Percentiles rank a stretch among this genome's conserved stretches.
Evolutionary conservation across 2,888 invertebrate genomes (phyloP).

Genomic region (Amiota minor): DNA sequence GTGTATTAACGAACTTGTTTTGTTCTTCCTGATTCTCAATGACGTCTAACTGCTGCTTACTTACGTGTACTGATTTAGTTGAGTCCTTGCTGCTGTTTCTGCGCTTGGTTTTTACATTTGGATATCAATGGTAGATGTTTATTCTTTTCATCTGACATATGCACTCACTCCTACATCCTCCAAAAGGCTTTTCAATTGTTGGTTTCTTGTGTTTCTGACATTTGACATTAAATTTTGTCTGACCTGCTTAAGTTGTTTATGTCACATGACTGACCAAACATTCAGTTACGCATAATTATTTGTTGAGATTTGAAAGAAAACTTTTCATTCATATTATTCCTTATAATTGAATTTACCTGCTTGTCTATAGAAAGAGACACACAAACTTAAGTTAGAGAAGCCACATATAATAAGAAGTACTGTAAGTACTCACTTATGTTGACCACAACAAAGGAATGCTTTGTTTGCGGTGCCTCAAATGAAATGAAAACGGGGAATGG

Average conservation of each 20-base stretch:
- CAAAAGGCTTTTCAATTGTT: no score
- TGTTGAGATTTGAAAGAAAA: background rate
- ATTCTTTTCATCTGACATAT: background rate
- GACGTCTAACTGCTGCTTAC: background rate
- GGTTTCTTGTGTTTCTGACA: background rate
- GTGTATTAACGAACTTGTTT: conserved; percentile 36
- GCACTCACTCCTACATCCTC: no score
- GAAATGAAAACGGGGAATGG: no score
- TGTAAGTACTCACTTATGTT: background rate
- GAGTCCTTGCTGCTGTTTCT: background rate
- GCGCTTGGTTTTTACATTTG: background rate
- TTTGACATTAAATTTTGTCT: background rate
- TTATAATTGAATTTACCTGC: background rate
- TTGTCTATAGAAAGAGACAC: background rate
- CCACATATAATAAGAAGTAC: background rate
- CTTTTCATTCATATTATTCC: background rate
- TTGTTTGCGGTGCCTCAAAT: conserved; percentile 10
- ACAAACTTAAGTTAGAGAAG: background rate
- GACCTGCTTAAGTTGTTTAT: background rate
- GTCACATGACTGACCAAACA: conserved; percentile 15
- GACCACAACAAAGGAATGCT: conserved; percentile 59
- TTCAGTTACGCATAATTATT: conserved; percentile 18
- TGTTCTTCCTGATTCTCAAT: background rate
- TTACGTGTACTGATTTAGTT: background rate
- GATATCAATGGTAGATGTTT: background rate